Evolutionary conservation across 2,888 invertebrate species (phyloP).

Genomic region (Cosmia pyralina): DNA sequence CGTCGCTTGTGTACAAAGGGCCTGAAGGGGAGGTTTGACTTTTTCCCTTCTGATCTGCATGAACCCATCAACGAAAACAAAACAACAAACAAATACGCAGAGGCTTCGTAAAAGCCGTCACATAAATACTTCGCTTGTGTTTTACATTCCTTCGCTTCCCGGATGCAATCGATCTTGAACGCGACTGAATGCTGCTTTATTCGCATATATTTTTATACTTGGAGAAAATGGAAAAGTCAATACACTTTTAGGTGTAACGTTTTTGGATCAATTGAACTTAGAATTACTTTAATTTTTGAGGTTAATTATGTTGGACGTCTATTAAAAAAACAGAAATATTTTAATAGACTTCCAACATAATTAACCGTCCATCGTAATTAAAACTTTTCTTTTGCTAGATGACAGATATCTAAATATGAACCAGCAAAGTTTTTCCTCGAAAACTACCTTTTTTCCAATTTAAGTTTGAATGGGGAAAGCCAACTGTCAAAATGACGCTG

Average conservation of each 20-base stretch:
- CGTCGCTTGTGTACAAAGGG: slow-evolving; percentile 36
- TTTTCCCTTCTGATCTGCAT: slow-evolving; percentile 56
- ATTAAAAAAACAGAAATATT: background rate
- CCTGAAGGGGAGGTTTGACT: slow-evolving; percentile 27
- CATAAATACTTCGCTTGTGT: slow-evolving; percentile 63
- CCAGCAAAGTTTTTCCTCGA: background rate
- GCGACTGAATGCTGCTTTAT: slow-evolving; percentile 55
- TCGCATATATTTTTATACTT: slow-evolving; percentile 40
- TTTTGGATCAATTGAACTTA: slow-evolving; percentile 6
- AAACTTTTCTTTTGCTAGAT: background rate
- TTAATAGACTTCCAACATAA: background rate
- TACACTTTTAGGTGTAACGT: slow-evolving; percentile 13
- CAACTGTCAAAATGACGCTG: no score
- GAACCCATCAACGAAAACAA: slow-evolving; percentile 53
- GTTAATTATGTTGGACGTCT: background rate
- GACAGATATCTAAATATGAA: background rate
- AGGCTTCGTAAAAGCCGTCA: slow-evolving; percentile 57
- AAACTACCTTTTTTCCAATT: slow-evolving; percentile 27
- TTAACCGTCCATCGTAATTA: background rate
- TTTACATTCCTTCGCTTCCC: slow-evolving; percentile 62
- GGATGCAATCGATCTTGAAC: slow-evolving; percentile 66
- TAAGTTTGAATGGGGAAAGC: slow-evolving; percentile 14
- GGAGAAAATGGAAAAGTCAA: slow-evolving; percentile 30
- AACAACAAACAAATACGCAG: slow-evolving; percentile 61
- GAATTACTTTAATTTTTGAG: background rate